Evolutionary conservation across 2,797 vertebrate species (phyloP), one percentile per base, ranked within the genome.

Genomic region (Sternotherus odoratus): DNA sequence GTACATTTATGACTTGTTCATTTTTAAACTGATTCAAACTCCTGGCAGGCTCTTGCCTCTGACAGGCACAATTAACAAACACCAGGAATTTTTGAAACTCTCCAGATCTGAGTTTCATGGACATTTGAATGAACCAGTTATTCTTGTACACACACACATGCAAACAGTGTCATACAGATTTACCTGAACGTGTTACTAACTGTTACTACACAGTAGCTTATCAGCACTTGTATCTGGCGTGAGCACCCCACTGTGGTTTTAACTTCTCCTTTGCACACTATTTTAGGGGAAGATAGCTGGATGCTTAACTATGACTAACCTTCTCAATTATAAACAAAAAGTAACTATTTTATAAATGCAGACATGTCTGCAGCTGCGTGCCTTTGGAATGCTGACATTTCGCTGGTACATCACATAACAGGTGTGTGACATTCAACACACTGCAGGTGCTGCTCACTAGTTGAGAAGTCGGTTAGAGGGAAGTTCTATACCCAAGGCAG

Each of bases 21-120:
- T 96, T 91, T 92, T 92, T 95, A 79, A 86, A 88, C 90, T 96
- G 91, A 96, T 53, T 94, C 91, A 95, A 96, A 33, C 79, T 84
- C 69, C 15, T 89, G 79, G 87, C 81, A 77, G 36, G 24, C 43
- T 95, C 89, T 81, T 92, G 87, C 91, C 74, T 96, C 94, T 94
- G 85, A 86, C 88, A 75, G 0, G 2, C 36, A 30, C 8, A 5
- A 80, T n/a, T 93, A 96, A 95, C 84, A 54, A 95, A 96, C 94
- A 89, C 46, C 89, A 90, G 82, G 54, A 87, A n/a, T 94, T 96
- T 94, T 91, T 90, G 87, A 95, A 97, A 95, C 66, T 77, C 87
- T 86, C 89, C 75, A 66, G 19, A 83, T 23, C 23, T 92, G 96
- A 97, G 96, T 96, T 91, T 94, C 93, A 94, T 74, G 93, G 83